These are phyloP conservation scores for Galemys pyrenaicus DNA, from an alignment of 2,113 vertebrate species.

Conservation along the genomic window DNA sequence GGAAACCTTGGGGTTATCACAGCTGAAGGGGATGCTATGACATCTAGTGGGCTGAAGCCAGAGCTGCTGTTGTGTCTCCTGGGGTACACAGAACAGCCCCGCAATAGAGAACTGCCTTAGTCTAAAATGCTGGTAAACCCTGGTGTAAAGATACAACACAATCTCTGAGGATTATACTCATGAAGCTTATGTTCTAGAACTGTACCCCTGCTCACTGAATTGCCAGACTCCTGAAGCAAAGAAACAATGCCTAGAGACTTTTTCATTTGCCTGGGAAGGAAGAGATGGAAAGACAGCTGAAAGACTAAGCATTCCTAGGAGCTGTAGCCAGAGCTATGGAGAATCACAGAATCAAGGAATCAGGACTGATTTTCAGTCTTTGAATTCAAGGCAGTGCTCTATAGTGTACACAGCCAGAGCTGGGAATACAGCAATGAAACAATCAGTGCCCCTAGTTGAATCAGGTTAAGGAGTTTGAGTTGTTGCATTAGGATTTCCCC, in stretches of 20 bases:
- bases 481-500: not conserved
- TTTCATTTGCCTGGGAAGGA: not conserved
- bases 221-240: not conserved
- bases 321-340: not conserved
- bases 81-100: not conserved
- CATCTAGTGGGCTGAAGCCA: not conserved
- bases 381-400: not conserved
- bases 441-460: not conserved
- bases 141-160: accelerated
- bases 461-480: not conserved
- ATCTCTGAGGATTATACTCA: not conserved
- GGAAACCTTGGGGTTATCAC: not conserved
- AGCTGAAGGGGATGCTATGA: not conserved
- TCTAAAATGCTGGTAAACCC: not conserved
- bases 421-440: not conserved
- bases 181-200: not conserved
- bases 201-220: not conserved
- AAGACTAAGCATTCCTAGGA: not conserved
- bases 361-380: not conserved
- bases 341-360: not conserved
- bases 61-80: not conserved
- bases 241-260: not conserved
- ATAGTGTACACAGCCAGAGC: accelerated
- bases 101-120: not conserved
- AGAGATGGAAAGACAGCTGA: not conserved